phyloP scores from a whole-genome alignment of 1,140 invertebrate genomes.

The Zaprionus ornatus region DNA sequence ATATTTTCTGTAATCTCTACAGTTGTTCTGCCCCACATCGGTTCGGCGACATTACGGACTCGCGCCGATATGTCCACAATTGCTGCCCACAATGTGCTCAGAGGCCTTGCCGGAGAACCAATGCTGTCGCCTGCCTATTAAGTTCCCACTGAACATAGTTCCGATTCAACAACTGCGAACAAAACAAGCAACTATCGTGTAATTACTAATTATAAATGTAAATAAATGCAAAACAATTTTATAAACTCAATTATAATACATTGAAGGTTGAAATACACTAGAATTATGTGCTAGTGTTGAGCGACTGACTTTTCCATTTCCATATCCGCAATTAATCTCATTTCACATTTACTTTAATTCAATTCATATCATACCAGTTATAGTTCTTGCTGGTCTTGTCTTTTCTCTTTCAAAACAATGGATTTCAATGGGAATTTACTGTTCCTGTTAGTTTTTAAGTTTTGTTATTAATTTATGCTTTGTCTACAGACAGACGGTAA shows the following conservation, averaged over 20 bases:
- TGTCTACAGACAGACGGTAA: too few species aligned
- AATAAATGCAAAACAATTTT: background rate
- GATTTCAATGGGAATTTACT: too few species aligned
- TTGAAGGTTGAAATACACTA: too few species aligned
- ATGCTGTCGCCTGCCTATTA: conserved; percentile 86
- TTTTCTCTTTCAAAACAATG: background rate
- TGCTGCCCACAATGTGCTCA: conserved; percentile 92
- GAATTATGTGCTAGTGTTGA: too few species aligned
- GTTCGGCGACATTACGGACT: conserved; percentile 91
- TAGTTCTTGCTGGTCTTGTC: background rate
- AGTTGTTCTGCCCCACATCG: conserved; percentile 93
- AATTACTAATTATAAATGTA: conserved; percentile 10
- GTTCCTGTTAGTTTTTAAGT: too few species aligned
- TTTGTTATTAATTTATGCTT: too few species aligned
- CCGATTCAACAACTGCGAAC: conserved; percentile 13
- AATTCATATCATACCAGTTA: background rate
- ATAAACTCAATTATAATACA: background rate
- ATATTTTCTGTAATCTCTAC: conserved; percentile 43
- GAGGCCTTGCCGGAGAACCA: conserved; percentile 88
- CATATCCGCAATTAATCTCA: too few species aligned
- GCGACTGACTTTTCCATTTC: too few species aligned
- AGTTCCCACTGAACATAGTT: background rate
- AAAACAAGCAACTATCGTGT: background rate
- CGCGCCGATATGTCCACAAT: conserved; percentile 91
- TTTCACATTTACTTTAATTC: background rate